Evolutionary conservation across 2,888 invertebrate genomes (phyloP), one percentile per base, ranked within the genome.

Genomic region (Meghimatium bilineatum): DNA sequence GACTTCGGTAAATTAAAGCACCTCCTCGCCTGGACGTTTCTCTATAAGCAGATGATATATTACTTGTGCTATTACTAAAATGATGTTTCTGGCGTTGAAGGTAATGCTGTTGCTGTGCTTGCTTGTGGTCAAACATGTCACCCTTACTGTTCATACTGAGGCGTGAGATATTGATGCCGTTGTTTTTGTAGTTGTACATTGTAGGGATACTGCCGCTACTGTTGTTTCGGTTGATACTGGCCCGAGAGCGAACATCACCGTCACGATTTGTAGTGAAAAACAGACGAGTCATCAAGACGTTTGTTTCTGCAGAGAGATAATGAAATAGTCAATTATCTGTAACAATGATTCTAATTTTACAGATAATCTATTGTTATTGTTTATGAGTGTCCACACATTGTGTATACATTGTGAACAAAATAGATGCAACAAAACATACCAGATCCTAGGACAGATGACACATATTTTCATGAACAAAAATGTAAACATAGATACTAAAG

Each of bases 1-100:
- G 90, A 85, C 91, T 91, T 71, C 92, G 87, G 34, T 88, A 87
- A 38, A 91, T 90, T 56, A 89, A 85, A 66, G 66, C 76, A 36
- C 79, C 80, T 72, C 74, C 49, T 32, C 85, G 83, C 38, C 83
- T 83, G 20, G 83, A 82, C 3, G 81, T 66, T 32, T 88, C 87
- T 74, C 85, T 85, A 38, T 85, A 71, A 20, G 26, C 32, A 60
- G 88, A 85, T 83, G 86, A 85, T 74, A 86, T 84, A 34, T 80
- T 82, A 44, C 56, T 69, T 49, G 80, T 71, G 80, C 82, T 76
- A 14, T 49, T 63, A 49, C 83, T 83, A 38, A 74, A 32, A 26
- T 52, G 52, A 26, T 38, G 52, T 3, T 77, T 77, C 44, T 71
- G 83, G 32, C 49, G 52, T 36, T 75, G 82, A 23, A 60, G 78